These are phyloP conservation scores for Lampropteryx suffumata DNA, from an alignment of 2,888 invertebrate genomes.

Conservation along the genomic window DNA sequence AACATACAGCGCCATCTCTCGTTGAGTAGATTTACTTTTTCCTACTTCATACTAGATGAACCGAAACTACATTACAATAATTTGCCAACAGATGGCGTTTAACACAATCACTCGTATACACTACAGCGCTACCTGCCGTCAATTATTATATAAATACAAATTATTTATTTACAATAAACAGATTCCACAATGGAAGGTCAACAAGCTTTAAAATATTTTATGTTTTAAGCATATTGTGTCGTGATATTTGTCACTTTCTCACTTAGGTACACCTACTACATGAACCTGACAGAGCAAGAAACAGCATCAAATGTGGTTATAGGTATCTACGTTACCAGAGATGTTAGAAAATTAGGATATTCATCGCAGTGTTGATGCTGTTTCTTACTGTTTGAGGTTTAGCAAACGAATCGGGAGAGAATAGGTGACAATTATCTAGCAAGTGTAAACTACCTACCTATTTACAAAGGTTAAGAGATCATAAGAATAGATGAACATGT, in stretches of 20 bases:
- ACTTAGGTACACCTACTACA: conserved; percentile 12
- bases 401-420: conserved; percentile 16
- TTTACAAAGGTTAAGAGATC: conserved; percentile 34
- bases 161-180: conserved; percentile 34
- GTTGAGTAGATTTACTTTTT: conserved; percentile 29
- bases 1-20: conserved; percentile 39
- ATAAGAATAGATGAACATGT: conserved; percentile 32
- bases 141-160: conserved; percentile 36
- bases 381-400: conserved; percentile 2
- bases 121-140: conserved; percentile 39
- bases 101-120: conserved; percentile 39
- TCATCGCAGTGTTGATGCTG: background rate
- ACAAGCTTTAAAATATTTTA: conserved; percentile 31
- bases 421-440: conserved; percentile 13
- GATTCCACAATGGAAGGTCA: conserved; percentile 33
- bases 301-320: background rate
- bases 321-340: background rate
- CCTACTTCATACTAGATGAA: conserved; percentile 27
- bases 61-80: conserved; percentile 30
- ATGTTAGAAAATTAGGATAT: background rate
- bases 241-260: conserved; percentile 25
- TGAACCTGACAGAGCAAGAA: background rate
- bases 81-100: conserved; percentile 37
- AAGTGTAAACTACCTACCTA: conserved; percentile 24
- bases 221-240: conserved; percentile 29